Evolutionary conservation across 2,113 vertebrate species (phyloP).

Genomic region (Aspidoscelis tigris): DNA sequence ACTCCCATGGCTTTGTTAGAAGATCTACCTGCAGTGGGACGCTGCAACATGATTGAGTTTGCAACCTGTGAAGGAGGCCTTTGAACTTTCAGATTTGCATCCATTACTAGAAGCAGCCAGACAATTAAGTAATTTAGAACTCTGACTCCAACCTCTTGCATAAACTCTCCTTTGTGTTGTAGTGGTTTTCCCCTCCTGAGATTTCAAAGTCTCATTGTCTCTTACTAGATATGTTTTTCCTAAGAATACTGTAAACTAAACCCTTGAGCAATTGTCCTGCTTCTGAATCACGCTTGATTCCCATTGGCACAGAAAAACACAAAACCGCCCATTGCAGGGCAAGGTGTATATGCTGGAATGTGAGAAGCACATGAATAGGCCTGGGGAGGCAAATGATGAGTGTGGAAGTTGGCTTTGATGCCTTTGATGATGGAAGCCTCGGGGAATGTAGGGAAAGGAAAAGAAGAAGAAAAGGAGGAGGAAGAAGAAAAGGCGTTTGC

Average conservation of each 20-base stretch:
- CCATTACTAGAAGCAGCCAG: conserved; percentile 4
- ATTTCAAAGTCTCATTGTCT: not conserved
- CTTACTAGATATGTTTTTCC: not conserved
- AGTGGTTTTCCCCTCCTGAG: not conserved
- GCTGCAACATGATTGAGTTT: not conserved
- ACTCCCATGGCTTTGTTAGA: no score
- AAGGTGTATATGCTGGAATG: conserved; percentile 23
- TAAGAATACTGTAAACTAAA: not conserved
- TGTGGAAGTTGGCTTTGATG: conserved; percentile 67
- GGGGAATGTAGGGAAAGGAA: conserved; percentile 1
- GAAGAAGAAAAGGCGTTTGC: conserved; percentile 12
- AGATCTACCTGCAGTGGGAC: not conserved
- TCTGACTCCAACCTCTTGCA: not conserved
- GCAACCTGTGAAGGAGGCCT: not conserved
- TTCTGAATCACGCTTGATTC: conserved; percentile 60
- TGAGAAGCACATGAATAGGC: conserved; percentile 58
- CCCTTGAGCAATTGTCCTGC: conserved; percentile 39
- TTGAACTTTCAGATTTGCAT: not conserved
- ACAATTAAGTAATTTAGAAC: conserved; percentile 12
- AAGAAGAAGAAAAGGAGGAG: not conserved
- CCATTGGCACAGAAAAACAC: conserved; percentile 41
- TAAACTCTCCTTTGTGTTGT: rapidly evolving
- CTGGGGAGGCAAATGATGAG: conserved; percentile 62
- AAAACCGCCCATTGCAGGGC: not conserved
- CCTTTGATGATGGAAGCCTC: conserved; percentile 56